Base-by-base conservation (phyloP, 2,888 invertebrate genomes). In the Petrophora chlorosata region DNA sequence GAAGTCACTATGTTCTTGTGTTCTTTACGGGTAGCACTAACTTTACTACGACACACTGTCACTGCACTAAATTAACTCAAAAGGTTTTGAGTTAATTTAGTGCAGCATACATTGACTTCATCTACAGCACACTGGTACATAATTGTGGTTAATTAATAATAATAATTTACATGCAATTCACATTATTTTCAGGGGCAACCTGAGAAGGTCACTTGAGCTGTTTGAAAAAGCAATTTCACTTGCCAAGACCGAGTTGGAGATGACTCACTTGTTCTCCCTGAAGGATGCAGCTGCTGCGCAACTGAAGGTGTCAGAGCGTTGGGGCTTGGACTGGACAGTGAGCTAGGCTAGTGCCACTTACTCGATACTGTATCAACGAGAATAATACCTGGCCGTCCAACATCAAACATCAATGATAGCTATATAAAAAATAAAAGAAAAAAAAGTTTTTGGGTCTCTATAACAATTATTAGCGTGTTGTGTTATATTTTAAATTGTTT, bases 261-360 rank as follows among this genome's bases (percentile, higher is more conserved):
- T 98, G 93, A 94, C 96, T 16, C 98, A 98, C 79, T 91, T 98
- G 72, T 98, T 95, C 80, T 95, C 98, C 1, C 85, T 99, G 60
- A 93, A 95, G 70, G 96, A 98, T 84, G 98, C 98, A 10, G 97
- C 98, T 5, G 93, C 94, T 61, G 96, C 98, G 16, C 98, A 99
- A 85, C 87, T 95, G 38, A 95, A 94, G 77, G 95, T 97, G 28
- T 94, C 95, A 0, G 92, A 94, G 61, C 94, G 94, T 77, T 91
- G 96, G 85, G 95, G 95, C 51, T 85, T 93, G 15, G 92, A 94
- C 66, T 89, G 89, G 90, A 88, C 89, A 28, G 86, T 86, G 59
- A 90, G 88, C 81, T 90, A 89, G 80, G 76, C 70, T 58, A 53
- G 50, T 63, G 61, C 51, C 53, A 56, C 33, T 41, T 38, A 52